Evolutionary conservation across 37 sponge, comb jelly and placozoan genomes (phyloP).

Genomic region (Halisarca cf. caerulea): DNA sequence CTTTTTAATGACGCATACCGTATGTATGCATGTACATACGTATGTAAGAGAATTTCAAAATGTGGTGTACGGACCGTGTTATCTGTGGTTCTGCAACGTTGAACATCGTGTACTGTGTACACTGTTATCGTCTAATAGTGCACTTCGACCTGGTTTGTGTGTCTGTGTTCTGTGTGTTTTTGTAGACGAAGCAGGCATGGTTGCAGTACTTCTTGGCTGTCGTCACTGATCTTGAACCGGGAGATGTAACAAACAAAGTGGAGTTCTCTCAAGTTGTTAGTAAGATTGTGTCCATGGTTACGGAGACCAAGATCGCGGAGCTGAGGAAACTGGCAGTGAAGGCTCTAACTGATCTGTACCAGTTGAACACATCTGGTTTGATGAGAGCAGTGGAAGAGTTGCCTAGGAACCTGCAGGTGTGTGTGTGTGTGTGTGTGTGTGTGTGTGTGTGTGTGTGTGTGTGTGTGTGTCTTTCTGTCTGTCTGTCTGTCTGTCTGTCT

Average conservation of each 20-base stretch:
- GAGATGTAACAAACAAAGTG: conserved; percentile 40
- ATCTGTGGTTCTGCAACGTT: too few species aligned
- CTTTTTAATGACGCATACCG: too few species aligned
- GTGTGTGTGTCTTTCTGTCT: too few species aligned
- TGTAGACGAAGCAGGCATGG: conserved; percentile 70
- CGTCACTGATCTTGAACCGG: conserved; percentile 54
- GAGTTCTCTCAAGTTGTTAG: conserved; percentile 60
- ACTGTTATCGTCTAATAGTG: too few species aligned
- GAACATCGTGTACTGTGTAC: too few species aligned
- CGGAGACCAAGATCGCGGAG: conserved; percentile 74
- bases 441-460: too few species aligned
- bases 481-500: too few species aligned
- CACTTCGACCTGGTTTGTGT: background rate
- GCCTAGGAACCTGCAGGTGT: conserved; percentile 60
- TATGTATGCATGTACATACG: too few species aligned
- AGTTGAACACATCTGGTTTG: conserved; percentile 68
- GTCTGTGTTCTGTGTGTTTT: background rate
- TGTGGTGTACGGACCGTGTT: too few species aligned
- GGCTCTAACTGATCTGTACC: conserved; percentile 63
- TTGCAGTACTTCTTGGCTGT: conserved; percentile 73
- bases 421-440: background rate
- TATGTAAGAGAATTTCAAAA: too few species aligned
- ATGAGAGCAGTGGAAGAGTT: conserved; percentile 38
- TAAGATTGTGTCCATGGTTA: conserved; percentile 52
- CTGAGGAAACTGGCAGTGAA: conserved; percentile 49